Evolutionary conservation across 2,797 vertebrate genomes (phyloP).

Genomic region (Valencia hispanica): DNA sequence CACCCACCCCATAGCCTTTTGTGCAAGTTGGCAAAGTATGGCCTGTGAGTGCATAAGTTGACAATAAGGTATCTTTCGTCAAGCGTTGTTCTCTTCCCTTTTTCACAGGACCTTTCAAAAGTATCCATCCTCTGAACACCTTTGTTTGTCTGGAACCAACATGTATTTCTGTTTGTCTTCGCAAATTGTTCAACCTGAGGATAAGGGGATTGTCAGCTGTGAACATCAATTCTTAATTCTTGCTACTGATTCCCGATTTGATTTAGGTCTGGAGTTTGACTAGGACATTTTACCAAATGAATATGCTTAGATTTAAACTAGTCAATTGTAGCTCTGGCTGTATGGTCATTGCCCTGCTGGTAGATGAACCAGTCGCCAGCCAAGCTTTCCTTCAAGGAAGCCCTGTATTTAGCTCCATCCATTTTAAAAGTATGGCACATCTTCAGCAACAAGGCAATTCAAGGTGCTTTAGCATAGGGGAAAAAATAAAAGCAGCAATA

Average conservation of each 20-base stretch:
- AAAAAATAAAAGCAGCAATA: too few relatives aligned
- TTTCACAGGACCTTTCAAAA: not conserved
- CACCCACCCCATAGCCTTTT: slow-evolving; percentile 55
- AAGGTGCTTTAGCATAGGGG: too few relatives aligned
- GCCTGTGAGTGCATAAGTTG: slow-evolving; percentile 30
- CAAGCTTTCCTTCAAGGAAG: too few relatives aligned
- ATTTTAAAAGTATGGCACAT: too few relatives aligned
- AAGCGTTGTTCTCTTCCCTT: not conserved
- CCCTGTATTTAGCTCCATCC: not conserved
- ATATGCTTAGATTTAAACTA: not conserved
- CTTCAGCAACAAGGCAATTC: too few relatives aligned
- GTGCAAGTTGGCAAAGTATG: slow-evolving; percentile 57
- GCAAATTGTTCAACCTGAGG: not conserved
- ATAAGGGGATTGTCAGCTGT: not conserved
- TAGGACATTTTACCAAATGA: not conserved
- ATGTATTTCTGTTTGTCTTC: not conserved
- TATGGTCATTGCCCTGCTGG: not conserved
- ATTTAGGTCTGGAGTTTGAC: not conserved
- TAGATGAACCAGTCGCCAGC: too few relatives aligned
- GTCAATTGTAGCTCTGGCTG: not conserved
- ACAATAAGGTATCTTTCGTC: not conserved
- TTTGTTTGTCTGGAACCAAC: not conserved
- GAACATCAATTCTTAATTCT: not conserved
- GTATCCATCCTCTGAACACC: not conserved
- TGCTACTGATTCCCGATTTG: not conserved